Evolutionary conservation across 1,140 invertebrate species (phyloP), one percentile per base, ranked within the genome.

Genomic region (Cydia splendana): DNA sequence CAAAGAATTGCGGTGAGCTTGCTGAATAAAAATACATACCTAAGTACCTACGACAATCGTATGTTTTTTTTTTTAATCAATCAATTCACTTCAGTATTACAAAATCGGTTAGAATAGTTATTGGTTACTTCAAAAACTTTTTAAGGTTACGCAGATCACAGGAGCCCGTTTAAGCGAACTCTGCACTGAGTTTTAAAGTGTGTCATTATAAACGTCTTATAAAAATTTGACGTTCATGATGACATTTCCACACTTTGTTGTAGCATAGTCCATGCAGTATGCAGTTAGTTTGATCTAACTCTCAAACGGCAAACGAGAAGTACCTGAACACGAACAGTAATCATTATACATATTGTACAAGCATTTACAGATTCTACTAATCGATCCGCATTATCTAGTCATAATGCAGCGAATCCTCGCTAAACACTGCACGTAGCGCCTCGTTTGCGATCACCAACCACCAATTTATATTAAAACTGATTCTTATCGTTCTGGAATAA

Each of bases 351-450:
- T 62, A 62, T 24, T 62, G 10, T 62, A 62, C 6, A 18, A 62
- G 57, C 57, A 24, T 62, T 62, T 62, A 62, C 57, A 62, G 57
- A 24, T 10, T 57, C 53, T 57, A 57, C 20, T 62, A 62, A 71
- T 71, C 34, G 34, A 71, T 71, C n/a, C 34, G 67, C 34, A 71
- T 38, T 38, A 71, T 38, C n/a, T 9, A 71, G 34, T 71, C 67
- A 71, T 71, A 71, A 71, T 38, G 67, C 67, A 38, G 67, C n/a
- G 30, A 71, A 71, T 71, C 67, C 67, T 71, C 67, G 9, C 67
- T 71, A 71, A 71, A 45, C 34, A 38, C 30, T 42, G 18, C 18
- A 62, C 57, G 15, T 62, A 12, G 15, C 20, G 7, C 57, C n/a
- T 10, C 15, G 48, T 51, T 53, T 62, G 20, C 57, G 2, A 4